These are phyloP conservation scores for Cassiopea andromeda DNA, from an alignment of 30 jellyfish, hydroid and myxozoan genomes.

Conservation along the genomic window DNA sequence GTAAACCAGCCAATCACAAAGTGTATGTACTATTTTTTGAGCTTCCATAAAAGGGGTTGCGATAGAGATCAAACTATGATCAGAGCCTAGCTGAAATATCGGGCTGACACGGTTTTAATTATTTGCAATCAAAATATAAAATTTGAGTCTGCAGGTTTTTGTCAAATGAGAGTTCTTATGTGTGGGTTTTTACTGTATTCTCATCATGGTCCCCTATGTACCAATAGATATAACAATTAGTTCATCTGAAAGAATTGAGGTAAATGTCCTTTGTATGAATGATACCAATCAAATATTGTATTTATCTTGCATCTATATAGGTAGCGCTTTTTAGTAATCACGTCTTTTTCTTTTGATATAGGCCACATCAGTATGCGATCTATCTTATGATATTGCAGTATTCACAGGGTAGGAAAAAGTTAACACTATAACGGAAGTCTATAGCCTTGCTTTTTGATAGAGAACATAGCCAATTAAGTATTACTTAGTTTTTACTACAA, in stretches of 20 bases:
- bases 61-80: neutral
- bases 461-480: neutral
- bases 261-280: neutral
- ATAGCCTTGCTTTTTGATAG: neutral
- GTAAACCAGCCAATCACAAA: neutral
- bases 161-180: neutral
- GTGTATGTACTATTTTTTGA: too few species aligned
- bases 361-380: neutral
- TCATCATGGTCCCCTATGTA: neutral
- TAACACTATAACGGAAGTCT: too few species aligned
- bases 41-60: neutral
- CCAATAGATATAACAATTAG: neutral
- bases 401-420: too few species aligned
- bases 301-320: neutral
- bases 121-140: neutral
- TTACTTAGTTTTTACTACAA: neutral
- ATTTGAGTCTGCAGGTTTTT: neutral
- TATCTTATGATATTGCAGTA: too few species aligned
- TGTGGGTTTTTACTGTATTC: neutral
- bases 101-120: neutral
- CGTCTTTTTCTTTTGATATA: too few species aligned
- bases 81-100: neutral
- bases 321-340: too few species aligned
- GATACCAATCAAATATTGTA: neutral
- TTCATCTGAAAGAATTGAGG: neutral